Evolutionary conservation across 2,113 vertebrate species (phyloP).

Genomic region (Coryphaenoides rupestris): DNA sequence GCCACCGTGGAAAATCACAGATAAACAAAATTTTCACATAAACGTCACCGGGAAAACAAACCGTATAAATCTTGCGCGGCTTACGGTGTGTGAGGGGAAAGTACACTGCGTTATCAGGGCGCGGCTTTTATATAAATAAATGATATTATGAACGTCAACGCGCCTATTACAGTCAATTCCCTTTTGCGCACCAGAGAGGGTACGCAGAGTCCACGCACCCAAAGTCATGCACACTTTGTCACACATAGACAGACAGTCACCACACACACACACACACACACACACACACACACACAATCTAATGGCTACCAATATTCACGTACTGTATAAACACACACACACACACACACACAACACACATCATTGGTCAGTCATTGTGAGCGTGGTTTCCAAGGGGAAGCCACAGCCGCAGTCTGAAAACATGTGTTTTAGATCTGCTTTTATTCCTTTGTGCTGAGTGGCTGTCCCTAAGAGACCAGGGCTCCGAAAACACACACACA

Average conservation of each 20-base stretch:
- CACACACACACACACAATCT: slow-evolving; percentile 4
- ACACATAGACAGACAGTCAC: neutral
- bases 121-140: slow-evolving; percentile 26
- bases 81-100: slow-evolving; percentile 24
- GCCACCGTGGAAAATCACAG: neutral
- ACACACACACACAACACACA: neutral
- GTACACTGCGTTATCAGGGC: slow-evolving; percentile 16
- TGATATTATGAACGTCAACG: slow-evolving; percentile 35
- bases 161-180: slow-evolving; percentile 28
- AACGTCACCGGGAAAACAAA: slow-evolving; percentile 29
- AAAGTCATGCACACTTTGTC: too few species aligned
- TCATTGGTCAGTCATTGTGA: slow-evolving; percentile 34
- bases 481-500: slow-evolving; percentile 36
- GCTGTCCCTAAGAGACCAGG: slow-evolving; percentile 48
- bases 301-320: slow-evolving; percentile 5
- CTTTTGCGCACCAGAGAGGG: slow-evolving; percentile 37
- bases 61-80: slow-evolving; percentile 27
- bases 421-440: slow-evolving; percentile 55
- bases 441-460: slow-evolving; percentile 52
- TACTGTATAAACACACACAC: neutral
- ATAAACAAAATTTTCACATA: slow-evolving; percentile 29
- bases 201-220: too few species aligned
- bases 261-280: slow-evolving; percentile 11
- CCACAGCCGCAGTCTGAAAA: slow-evolving; percentile 19
- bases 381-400: neutral